Evolutionary conservation across 2,888 invertebrate genomes (phyloP), one percentile per base, ranked within the genome.

Genomic region (Stenotaenia linearis): DNA sequence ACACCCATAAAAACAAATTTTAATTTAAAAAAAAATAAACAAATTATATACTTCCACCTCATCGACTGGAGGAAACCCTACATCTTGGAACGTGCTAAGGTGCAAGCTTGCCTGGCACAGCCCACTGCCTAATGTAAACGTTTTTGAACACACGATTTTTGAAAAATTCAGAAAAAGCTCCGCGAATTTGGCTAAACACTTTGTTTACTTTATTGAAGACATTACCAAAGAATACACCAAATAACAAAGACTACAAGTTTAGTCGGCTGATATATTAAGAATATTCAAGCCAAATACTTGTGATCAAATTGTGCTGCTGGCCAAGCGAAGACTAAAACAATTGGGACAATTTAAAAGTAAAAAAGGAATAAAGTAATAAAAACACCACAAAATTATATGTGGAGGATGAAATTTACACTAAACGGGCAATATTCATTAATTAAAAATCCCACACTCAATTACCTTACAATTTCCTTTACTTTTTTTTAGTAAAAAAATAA

Each of bases 181-280:
- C 15, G 77, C 45, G 30, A 50, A 77, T 37, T 45, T 77, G 40
- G 77, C 40, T 40, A 45, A 77, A 69, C 61, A 78, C 32, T 61
- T 78, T 37, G 32, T 56, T 78, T 61, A 61, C 56, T 78, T 78
- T 78, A 78, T 78, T 69, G 61, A 78, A 32, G 78, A 78, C 78
- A 78, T 78, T 78, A 78, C 78, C 61, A 78, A 78, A 61, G 78
- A 78, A 61, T 78, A 78, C 78, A 78, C 78, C 78, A 78, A 78
- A 78, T 78, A 69, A 77, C 76, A 75, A 69, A 77, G 77, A 78
- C 78, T 78, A 78, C 78, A 78, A 77, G 78, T 78, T 78, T 78
- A 28, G 56, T 61, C 56, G 37, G 69, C 32, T 61, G 56, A 61
- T 61, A 76, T 76, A 77, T 40, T 77, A 28, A 69, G 28, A 69